These are phyloP conservation scores for Paelopatides confundens DNA, from an alignment of 53 echinoderm and acorn worm genomes.

Conservation along the genomic window DNA sequence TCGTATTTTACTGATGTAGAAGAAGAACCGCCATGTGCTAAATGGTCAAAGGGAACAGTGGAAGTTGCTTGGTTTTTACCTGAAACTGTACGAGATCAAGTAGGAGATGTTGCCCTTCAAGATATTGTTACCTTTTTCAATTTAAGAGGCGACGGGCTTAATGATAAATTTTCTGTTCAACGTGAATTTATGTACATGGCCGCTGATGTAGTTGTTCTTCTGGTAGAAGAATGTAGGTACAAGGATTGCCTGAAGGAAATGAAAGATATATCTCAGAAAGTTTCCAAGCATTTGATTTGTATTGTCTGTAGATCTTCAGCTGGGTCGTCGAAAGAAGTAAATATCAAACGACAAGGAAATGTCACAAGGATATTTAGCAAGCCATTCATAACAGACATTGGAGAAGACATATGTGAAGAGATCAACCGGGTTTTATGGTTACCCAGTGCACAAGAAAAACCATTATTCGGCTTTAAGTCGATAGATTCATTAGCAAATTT, in stretches of 20 bases:
- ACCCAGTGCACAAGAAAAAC: background rate
- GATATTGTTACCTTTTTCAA: constrained; percentile 33
- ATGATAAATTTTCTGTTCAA: background rate
- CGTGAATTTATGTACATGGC: background rate
- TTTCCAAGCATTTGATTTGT: background rate
- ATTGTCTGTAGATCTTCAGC: background rate
- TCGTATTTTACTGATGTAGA: constrained; percentile 9
- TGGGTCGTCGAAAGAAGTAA: background rate
- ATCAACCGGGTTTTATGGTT: background rate
- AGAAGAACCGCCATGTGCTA: background rate
- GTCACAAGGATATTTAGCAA: background rate
- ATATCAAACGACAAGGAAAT: background rate
- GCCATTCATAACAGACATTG: background rate
- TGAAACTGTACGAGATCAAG: background rate
- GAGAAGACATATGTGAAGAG: constrained; percentile 5
- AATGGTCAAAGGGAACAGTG: background rate
- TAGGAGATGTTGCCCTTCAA: background rate
- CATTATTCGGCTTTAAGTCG: background rate
- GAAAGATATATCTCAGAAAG: background rate
- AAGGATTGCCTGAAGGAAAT: background rate
- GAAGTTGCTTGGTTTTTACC: constrained; percentile 21
- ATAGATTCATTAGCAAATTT: background rate
- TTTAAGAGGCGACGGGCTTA: background rate
- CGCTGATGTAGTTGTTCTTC: background rate
- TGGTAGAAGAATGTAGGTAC: background rate